Conservation (phyloP, 1,140 invertebrate genomes). For the Araneus ventricosus region DNA sequence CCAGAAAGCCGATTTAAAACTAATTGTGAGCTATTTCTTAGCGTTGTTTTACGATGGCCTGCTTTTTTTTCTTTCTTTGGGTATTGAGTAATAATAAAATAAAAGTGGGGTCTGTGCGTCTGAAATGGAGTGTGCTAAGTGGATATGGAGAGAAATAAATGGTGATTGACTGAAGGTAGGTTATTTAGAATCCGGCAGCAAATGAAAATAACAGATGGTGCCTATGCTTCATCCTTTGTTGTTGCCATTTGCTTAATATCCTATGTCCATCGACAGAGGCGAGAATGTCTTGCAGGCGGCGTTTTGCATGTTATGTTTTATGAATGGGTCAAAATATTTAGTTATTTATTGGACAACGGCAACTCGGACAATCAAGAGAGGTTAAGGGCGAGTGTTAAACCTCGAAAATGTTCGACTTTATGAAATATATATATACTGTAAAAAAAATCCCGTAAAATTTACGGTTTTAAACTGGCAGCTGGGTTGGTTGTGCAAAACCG, state of each 20-base stretch:
- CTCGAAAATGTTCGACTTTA: too few species aligned
- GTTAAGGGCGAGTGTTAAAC: too few species aligned
- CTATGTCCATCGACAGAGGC: background rate
- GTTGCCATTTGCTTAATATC: background rate
- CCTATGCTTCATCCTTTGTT: slow-evolving; percentile 7
- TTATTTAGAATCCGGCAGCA: slow-evolving; percentile 10
- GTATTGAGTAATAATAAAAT: slow-evolving; percentile 27
- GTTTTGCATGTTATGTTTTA: too few species aligned
- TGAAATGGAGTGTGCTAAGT: background rate
- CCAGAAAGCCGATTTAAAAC: slow-evolving; percentile 60
- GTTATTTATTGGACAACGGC: too few species aligned
- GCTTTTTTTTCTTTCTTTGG: background rate
- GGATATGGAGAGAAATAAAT: slow-evolving; percentile 12
- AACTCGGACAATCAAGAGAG: too few species aligned
- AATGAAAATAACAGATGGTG: slow-evolving; percentile 19
- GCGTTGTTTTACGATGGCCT: slow-evolving; percentile 13
- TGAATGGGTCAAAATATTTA: too few species aligned
- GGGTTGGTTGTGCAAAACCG: too few species aligned
- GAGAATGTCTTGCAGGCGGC: too few species aligned
- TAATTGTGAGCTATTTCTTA: slow-evolving; percentile 57
- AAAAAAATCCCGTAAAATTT: too few species aligned
- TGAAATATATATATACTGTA: too few species aligned
- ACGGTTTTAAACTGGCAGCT: too few species aligned
- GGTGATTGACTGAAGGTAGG: slow-evolving; percentile 1
- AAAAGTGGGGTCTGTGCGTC: background rate